Base-by-base conservation (phyloP, 2,797 vertebrate genomes). In the Prionace glauca region DNA sequence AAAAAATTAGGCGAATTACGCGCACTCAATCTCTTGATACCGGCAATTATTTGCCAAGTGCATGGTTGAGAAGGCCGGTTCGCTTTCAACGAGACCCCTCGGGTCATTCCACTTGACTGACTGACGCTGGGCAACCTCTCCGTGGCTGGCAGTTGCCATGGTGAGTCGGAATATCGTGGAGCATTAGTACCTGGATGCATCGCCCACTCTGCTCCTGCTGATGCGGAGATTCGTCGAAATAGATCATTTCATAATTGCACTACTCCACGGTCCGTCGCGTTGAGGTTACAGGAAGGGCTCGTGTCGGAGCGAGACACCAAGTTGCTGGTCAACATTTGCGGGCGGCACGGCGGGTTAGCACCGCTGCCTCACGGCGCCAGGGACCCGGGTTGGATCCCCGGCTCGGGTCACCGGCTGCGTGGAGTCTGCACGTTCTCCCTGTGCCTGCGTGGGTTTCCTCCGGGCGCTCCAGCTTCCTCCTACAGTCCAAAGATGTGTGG, bases 1-100 rank as follows among this genome's bases (percentile, higher is more conserved):
- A 41, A 36, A 45, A 84, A 97, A 97, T 97, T 97, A 97, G 96
- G 97, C 97, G 97, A 97, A 97, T 97, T 97, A 97, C 97, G 97
- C 97, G 96, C 97, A 97, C 97, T 96, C 87, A 96, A 97, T 97
- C 97, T 97, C 97, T 97, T 97, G 97, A 98, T 97, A 97, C 97
- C 96, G 97, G 97, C 97, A 97, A 97, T 98, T 98, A 98, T 97
- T 97, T 97, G 97, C 97, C 96, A 97, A 97, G 96, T 97, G 96
- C 96, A 96, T 97, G 97, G 97, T 97, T 97, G 97, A 97, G 97
- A 97, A 97, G 97, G 96, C 96, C 97, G 96, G 96, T 97, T 96
- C 97, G 96, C 97, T 97, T 96, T 97, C 97, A 96, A 97, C 97
- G 97, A 97, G 97, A 97, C 97, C 97, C 97, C 41, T 96, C 97